These are phyloP conservation scores for Anseranas semipalmata DNA, from an alignment of 2,113 vertebrate genomes.

Conservation along the genomic window DNA sequence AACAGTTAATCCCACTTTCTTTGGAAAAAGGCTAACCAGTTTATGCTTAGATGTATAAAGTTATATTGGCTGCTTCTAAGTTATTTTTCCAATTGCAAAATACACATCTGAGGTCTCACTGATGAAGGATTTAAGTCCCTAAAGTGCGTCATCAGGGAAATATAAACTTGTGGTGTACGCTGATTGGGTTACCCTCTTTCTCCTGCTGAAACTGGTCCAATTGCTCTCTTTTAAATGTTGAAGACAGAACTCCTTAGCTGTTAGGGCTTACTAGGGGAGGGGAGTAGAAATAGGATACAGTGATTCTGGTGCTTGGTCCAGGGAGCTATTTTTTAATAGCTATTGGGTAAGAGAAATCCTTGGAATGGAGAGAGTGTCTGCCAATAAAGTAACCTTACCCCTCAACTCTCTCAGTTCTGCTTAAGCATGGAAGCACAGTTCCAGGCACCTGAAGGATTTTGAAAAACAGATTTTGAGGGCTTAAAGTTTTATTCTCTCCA, in stretches of 20 bases:
- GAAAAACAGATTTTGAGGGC: not conserved
- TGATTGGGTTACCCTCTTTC: not conserved
- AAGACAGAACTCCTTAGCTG: not conserved
- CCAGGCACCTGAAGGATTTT: not conserved
- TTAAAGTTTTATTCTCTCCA: not conserved
- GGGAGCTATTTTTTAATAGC: not conserved
- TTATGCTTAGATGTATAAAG: not conserved
- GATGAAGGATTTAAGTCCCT: not conserved
- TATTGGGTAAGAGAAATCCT: not conserved
- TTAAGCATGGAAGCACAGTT: not conserved
- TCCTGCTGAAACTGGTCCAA: not conserved
- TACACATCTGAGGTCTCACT: not conserved
- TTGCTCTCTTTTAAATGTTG: not conserved
- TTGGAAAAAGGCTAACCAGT: not conserved
- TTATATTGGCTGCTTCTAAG: not conserved
- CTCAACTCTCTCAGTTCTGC: not conserved
- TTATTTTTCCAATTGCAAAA: constrained; percentile 5
- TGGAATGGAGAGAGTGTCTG: not conserved
- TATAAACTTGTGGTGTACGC: not conserved
- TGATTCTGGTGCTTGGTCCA: not conserved
- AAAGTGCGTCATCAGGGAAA: not conserved
- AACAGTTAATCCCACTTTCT: not conserved
- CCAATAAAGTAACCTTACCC: not conserved
- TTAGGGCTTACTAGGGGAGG: not conserved
- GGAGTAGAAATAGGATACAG: not conserved